A percentile compares a stretch with the other conserved stretches of the same genome.
Conservation (phyloP, 2,888 invertebrate genomes). For the Drosophila nr. medialis region DNA sequence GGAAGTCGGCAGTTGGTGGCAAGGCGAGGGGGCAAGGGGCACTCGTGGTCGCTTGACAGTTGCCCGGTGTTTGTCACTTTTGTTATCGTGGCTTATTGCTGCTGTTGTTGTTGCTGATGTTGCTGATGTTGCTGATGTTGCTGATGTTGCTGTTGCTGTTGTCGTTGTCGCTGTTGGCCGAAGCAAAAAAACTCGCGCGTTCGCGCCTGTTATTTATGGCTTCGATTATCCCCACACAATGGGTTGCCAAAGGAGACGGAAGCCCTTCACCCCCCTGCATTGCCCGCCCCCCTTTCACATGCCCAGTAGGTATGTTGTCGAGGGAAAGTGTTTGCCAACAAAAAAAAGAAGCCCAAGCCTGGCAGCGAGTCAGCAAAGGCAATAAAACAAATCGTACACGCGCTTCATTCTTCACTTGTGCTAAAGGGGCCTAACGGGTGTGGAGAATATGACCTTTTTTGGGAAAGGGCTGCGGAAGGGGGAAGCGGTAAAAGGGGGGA, state of each 20-base stretch:
- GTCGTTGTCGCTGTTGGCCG: constrained; percentile 32
- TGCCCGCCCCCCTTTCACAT: background rate
- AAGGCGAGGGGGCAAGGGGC: background rate
- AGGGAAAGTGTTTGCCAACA: constrained; percentile 66
- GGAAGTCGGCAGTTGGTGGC: background rate
- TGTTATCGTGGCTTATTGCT: constrained; percentile 64
- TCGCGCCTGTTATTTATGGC: constrained; percentile 79
- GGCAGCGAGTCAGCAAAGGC: constrained; percentile 60
- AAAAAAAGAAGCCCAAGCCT: constrained; percentile 52
- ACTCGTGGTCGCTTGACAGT: constrained; percentile 56
- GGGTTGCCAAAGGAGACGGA: constrained; percentile 43
- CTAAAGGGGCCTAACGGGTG: constrained; percentile 6
- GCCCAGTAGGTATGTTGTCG: background rate
- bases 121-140: constrained; percentile 32
- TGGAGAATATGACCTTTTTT: constrained; percentile 29
- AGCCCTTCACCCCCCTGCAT: background rate
- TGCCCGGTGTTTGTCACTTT: constrained; percentile 74
- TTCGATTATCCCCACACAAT: constrained; percentile 78
- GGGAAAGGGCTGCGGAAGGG: background rate
- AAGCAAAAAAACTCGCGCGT: constrained; percentile 41
- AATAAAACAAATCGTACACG: constrained; percentile 75
- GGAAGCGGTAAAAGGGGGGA: background rate
- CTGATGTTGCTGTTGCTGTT: constrained; percentile 15
- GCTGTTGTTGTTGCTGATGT: constrained; percentile 1
- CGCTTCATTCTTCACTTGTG: constrained; percentile 29